Evolutionary conservation across 2,113 vertebrate genomes (phyloP).

Genomic region (Prunella fulvescens): DNA sequence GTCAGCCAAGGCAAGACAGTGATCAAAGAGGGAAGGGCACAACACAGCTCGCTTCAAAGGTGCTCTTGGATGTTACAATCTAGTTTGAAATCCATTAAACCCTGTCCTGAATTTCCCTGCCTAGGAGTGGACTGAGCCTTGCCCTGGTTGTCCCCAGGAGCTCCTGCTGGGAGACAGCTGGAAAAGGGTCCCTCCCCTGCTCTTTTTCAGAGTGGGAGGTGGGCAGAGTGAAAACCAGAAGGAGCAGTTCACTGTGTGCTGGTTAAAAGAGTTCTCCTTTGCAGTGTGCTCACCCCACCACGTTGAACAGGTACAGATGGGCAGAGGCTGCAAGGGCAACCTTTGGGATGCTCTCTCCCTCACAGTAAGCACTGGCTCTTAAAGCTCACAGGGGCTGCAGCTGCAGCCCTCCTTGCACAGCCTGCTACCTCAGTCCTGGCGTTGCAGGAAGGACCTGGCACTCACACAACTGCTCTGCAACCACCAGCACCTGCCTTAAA

Average conservation of each 20-base stretch:
- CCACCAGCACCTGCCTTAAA: neutral
- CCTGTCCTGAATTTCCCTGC: neutral
- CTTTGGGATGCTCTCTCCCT: neutral
- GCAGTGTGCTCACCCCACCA: neutral
- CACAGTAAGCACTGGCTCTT: neutral
- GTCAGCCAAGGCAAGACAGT: neutral
- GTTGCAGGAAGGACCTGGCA: neutral
- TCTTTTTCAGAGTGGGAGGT: neutral
- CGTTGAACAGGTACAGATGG: slow-evolving; percentile 36
- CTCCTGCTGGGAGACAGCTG: neutral
- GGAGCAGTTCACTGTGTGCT: neutral
- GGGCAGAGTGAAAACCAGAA: neutral
- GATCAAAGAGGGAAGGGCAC: neutral
- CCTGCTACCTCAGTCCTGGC: neutral
- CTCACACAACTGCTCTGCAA: neutral
- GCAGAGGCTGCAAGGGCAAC: slow-evolving; percentile 10
- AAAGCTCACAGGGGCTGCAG: slow-evolving; percentile 6
- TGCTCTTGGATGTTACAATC: neutral
- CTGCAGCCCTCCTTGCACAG: neutral
- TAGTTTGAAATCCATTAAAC: neutral
- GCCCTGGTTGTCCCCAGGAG: neutral
- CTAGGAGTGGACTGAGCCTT: neutral
- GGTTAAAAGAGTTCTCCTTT: neutral
- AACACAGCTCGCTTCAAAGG: neutral
- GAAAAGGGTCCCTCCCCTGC: neutral